Percentiles rank a stretch among this genome's conserved stretches.
Conservation (phyloP, 1,140 invertebrate genomes). For the Belonocnema kinseyi region DNA sequence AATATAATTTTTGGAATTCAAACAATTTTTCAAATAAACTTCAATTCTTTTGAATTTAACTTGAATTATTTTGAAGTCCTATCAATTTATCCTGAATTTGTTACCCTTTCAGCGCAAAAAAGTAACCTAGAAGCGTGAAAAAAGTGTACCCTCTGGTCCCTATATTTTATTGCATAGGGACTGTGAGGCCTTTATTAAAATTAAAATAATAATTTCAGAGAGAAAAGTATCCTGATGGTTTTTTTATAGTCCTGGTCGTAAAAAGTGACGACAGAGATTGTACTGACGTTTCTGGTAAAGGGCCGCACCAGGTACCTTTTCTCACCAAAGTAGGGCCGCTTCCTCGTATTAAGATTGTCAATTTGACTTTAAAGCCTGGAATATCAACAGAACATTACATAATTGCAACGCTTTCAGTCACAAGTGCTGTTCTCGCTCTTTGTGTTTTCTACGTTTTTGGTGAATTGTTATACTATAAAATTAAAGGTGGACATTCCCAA, state of each 20-base stretch:
- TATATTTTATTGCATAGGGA: no score
- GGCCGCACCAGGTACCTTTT: neutral
- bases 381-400: slow-evolving; percentile 80
- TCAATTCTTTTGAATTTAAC: no score
- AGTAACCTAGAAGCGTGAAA: no score
- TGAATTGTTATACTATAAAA: slow-evolving; percentile 73
- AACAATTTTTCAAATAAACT: no score
- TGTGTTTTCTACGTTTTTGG: slow-evolving; percentile 77
- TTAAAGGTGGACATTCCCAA: slow-evolving; percentile 39
- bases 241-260: slow-evolving; percentile 89
- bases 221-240: slow-evolving; percentile 78
- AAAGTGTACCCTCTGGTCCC: no score
- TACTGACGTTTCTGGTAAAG: slow-evolving; percentile 65
- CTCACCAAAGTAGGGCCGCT: slow-evolving; percentile 24
- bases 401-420: slow-evolving; percentile 77
- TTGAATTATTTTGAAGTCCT: no score
- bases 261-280: slow-evolving; percentile 86
- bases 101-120: no score
- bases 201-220: slow-evolving; percentile 56
- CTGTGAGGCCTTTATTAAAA: neutral
- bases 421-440: slow-evolving; percentile 77
- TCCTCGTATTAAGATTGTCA: slow-evolving; percentile 76
- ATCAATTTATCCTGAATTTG: no score
- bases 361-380: slow-evolving; percentile 76
- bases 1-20: no score